A percentile compares a stretch with the other conserved stretches of the same genome.
phyloP scores from a whole-genome alignment of 2,797 vertebrate genomes.

The Spinibarbus caldwelli region DNA sequence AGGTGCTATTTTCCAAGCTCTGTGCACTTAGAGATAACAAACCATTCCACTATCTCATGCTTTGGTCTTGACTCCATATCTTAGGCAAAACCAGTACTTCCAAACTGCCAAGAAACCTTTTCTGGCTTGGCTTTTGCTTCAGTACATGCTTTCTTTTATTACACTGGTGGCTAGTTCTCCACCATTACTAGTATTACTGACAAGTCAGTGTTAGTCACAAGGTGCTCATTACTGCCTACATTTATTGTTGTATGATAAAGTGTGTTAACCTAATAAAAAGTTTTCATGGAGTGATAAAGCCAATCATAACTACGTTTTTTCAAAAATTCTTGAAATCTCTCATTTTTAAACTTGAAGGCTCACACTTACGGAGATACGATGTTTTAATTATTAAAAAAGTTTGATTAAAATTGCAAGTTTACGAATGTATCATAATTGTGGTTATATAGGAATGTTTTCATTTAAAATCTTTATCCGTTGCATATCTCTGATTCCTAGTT shows the following conservation, averaged over 20 bases:
- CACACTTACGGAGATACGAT: not conserved
- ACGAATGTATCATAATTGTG: conserved; percentile 56
- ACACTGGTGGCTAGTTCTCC: conserved; percentile 38
- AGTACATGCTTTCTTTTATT: conserved; percentile 25
- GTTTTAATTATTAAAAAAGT: conserved; percentile 9
- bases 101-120: conserved; percentile 29
- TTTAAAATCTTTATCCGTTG: conserved; percentile 3
- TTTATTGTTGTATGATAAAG: conserved; percentile 48
- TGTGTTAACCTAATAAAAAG: conserved; percentile 36
- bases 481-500: not conserved
- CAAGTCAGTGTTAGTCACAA: conserved; percentile 53
- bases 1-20: conserved; percentile 55
- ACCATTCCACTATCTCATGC: not conserved
- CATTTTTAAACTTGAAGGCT: not conserved
- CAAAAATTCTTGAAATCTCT: not conserved
- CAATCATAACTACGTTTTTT: conserved; percentile 1
- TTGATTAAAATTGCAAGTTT: conserved; percentile 15
- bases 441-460: conserved; percentile 17
- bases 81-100: conserved; percentile 25
- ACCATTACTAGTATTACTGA: conserved; percentile 48
- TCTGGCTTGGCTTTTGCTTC: conserved; percentile 11
- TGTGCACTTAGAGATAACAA: conserved; percentile 32
- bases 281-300: conserved; percentile 22
- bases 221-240: conserved; percentile 62
- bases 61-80: not conserved